Base-by-base conservation (phyloP, 2,113 vertebrate genomes). In the Polypterus senegalus region DNA sequence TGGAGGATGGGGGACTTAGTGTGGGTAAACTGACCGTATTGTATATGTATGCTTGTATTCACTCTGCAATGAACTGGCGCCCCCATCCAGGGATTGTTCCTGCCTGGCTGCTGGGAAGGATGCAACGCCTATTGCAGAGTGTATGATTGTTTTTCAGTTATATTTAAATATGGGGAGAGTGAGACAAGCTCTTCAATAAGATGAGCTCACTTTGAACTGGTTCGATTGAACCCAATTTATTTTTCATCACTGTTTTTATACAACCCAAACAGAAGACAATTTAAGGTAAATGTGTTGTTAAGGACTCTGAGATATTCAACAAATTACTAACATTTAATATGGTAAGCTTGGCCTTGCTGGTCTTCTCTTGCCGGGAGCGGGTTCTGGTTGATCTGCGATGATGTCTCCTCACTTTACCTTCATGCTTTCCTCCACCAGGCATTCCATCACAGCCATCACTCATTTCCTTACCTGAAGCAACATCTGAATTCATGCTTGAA, bases 321-420 rank as follows among this genome's bases (percentile, higher is more conserved):
- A 27, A 2, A 27, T 27, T 61, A 78, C 86, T 87, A 79, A 82
- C 88, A 63, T 99, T 97, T 69, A 99, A 73, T 78, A 99, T 98
- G 73, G 89, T 97, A 55, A 99, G 86, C 69, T 93, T 94, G n/a
- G 96, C 92, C 63, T 91, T 92, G 79, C 68, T 96, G 69, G 86
- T 79, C 76, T 86, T 93, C 73, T 99, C 96, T 69, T 94, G 95
- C 5, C 96, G 88, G 0, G 94, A 98, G 5, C 95, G 93, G 1
- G 87, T 82, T 0, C 96, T 91, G 0, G 92, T 79, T 3, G 95
- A 99, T 68, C 92, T 91, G 58, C 94, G 91, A 73, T 97, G 94
- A 65, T 92, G 90, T 65, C 89, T 98, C 66, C 89, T 88, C 1
- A 82, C 79, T 74, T 90, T 94, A 66, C 89, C 89, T 57, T 98